Evolutionary conservation across 2,113 vertebrate genomes (phyloP), one percentile per base, ranked within the genome.

Genomic region (Aegithalos caudatus): DNA sequence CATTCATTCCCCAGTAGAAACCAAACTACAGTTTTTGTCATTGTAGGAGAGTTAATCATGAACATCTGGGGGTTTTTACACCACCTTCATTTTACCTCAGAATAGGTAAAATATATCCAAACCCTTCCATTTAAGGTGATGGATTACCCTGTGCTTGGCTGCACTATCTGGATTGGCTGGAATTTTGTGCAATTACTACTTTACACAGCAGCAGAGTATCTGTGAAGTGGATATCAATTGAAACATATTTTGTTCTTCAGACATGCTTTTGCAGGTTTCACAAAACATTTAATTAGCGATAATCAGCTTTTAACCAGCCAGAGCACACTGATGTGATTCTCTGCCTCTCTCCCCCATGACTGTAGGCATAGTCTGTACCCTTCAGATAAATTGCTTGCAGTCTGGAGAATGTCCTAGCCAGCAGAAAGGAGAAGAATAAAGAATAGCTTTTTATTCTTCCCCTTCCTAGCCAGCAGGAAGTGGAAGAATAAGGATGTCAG

Each of bases 281-380:
- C 92, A 88, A 96, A 96, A 84, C 85, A 90, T 91, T 96, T 96
- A 94, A 96, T 96, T 96, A 92, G 90, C 3, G 76, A 86, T 90
- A 97, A 93, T 94, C 90, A 74, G 95, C 85, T 90, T 94, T 88
- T 88, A 93, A 86, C 60, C 85, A 97, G 90, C 60, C 92, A 88
- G 82, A 92, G 83, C 88, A 90, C 38, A 42, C 88, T 78, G 88
- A 79, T 93, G 95, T 38, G 80, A 61, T 88, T 92, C 88, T 90
- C 61, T 85, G 42, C 62, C 57, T 86, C 81, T 77, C 60, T 78
- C 42, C 69, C 57, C 73, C 65, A 42, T 69, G 72, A 76, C 37
- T 90, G 61, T 86, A 90, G 86, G 64, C 45, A 78, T 82, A 40
- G 67, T 81, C 93, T 96, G 95, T 38, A 69, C 23, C 92, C 48